Evolutionary conservation across 2,797 vertebrate genomes (phyloP).

Genomic region (Gobionotothen gibberifrons): DNA sequence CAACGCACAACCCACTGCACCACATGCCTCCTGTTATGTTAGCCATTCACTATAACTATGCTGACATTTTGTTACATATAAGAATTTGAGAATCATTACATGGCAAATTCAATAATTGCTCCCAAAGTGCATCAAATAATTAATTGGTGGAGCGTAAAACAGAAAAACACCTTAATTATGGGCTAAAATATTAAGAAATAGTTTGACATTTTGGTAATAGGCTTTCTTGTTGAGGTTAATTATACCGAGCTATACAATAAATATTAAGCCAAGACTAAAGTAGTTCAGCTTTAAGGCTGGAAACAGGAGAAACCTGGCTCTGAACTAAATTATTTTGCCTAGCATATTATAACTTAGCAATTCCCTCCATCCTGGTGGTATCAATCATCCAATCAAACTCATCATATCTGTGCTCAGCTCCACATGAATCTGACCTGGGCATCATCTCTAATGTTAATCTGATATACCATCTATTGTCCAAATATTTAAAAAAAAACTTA

Average conservation of each 20-base stretch:
- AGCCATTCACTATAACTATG: slow-evolving; percentile 15
- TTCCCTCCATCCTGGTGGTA: not conserved
- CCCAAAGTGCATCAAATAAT: not conserved
- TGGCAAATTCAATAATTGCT: not conserved
- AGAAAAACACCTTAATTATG: not conserved
- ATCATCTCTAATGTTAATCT: not conserved
- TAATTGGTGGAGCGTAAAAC: not conserved
- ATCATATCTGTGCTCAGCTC: not conserved
- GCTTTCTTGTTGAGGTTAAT: not conserved
- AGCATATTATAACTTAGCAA: not conserved
- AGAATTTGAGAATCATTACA: not conserved
- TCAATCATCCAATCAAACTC: not conserved
- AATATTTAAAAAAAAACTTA: not conserved
- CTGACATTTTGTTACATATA: not conserved
- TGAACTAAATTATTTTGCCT: not conserved
- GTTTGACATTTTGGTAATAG: not conserved
- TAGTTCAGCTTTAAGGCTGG: not conserved
- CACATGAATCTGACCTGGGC: not conserved
- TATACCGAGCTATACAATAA: not conserved
- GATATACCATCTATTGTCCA: not conserved
- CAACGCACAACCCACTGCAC: no score
- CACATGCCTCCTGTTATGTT: slow-evolving; percentile 1
- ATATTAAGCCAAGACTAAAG: not conserved
- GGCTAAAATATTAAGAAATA: not conserved
- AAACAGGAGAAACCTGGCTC: not conserved